Percentiles rank a stretch among this genome's conserved stretches.
phyloP scores from a whole-genome alignment of 2,888 invertebrate genomes.

The Dendrolimus pini region DNA sequence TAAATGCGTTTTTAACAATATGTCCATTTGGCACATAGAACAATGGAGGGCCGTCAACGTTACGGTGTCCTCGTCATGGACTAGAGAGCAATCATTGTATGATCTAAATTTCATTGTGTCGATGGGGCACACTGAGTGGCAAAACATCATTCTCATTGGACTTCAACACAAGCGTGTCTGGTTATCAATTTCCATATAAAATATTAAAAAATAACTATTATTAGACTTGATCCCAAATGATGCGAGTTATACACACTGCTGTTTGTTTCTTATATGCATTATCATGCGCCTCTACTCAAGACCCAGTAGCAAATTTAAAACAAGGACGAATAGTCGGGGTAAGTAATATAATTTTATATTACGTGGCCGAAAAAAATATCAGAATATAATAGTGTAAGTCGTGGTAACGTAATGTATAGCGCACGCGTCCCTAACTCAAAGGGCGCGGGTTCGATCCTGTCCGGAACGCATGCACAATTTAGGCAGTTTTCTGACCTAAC shows the following conservation, averaged over 20 bases:
- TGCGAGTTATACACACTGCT: not conserved
- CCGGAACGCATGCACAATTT: no score
- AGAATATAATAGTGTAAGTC: no score
- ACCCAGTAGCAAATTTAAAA: conserved; percentile 69
- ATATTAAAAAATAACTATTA: no score
- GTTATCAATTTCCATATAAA: not conserved
- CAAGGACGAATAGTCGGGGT: conserved; percentile 79
- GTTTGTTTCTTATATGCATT: conserved; percentile 14
- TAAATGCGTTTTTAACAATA: not conserved
- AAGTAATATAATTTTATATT: conserved; percentile 30
- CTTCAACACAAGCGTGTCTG: conserved; percentile 9
- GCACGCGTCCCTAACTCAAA: no score
- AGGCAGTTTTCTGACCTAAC: no score
- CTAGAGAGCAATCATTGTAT: conserved; percentile 61
- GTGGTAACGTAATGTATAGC: no score
- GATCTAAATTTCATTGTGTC: conserved; percentile 52
- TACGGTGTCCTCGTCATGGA: conserved; percentile 58
- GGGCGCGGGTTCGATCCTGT: no score
- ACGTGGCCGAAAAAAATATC: not conserved
- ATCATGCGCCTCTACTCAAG: conserved; percentile 41
- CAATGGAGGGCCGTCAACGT: conserved; percentile 48
- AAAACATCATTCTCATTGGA: conserved; percentile 35
- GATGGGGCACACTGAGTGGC: conserved; percentile 34
- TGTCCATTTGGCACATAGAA: conserved; percentile 26
- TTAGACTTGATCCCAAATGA: conserved; percentile 7